Conservation (phyloP, 2,113 vertebrate species). For the Tursiops truncatus region DNA sequence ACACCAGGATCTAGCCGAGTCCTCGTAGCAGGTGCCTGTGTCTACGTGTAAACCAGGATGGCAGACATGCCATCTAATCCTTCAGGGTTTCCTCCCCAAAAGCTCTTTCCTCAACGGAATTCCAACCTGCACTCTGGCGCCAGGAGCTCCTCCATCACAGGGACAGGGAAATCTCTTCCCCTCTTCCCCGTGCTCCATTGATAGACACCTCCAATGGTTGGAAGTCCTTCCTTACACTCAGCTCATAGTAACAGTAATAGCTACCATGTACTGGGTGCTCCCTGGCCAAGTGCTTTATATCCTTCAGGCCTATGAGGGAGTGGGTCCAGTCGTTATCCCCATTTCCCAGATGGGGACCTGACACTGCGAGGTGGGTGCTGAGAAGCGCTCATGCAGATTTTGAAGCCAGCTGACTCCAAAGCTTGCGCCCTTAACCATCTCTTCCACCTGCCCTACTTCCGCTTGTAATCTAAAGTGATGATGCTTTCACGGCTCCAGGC, state of each 20-base stretch:
- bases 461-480: not conserved
- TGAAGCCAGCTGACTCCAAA: not conserved
- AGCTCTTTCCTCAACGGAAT: not conserved
- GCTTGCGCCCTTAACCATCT: not conserved
- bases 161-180: no score
- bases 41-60: not conserved
- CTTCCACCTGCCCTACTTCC: not conserved
- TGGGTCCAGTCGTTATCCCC: fast-evolving
- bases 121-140: not conserved
- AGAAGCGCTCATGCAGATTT: not conserved
- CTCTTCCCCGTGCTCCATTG: not conserved
- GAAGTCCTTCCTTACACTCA: not conserved
- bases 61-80: not conserved
- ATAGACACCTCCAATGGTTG: not conserved
- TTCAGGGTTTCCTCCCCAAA: not conserved
- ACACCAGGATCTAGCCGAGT: not conserved
- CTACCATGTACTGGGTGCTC: fast-evolving
- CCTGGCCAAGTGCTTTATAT: not conserved
- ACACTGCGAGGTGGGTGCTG: not conserved
- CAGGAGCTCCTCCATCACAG: not conserved
- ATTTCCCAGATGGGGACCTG: not conserved
- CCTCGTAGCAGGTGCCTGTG: not conserved
- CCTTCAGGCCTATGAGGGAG: not conserved
- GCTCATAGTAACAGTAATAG: no score
- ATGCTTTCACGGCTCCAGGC: not conserved